Evolutionary conservation across 2,797 vertebrate species (phyloP), one percentile per base, ranked within the genome.

Genomic region (Orientallactaga sibirica): DNA sequence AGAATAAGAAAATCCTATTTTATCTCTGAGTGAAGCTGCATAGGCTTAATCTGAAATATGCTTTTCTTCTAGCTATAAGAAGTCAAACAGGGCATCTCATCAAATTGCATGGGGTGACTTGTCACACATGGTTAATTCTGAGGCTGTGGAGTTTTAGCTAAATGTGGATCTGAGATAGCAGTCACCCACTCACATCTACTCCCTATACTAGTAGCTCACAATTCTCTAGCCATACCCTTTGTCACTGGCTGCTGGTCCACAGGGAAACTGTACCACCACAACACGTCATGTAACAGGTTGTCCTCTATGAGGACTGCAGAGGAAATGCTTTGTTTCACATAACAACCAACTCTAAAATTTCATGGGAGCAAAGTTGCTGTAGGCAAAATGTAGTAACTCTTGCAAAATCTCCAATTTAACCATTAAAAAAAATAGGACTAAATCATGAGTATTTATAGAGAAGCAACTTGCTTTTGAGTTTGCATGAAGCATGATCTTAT

Each of bases 1-100:
- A 98, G 95, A 96, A 97, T 88, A 94, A 96, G 96, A 93, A 97
- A 98, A 98, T 97, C 95, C 97, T 85, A 80, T 95, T 98, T 98
- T 98, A 97, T 97, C 95, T 96, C 96, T 86, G 91, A 97, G 94
- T 0, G 75, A 93, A 97, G 96, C 97, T 97, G 95, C 91, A 97
- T 48, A 95, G 94, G 86, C 94, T 97, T 97, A 96, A 97, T 97
- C 97, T 86, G 77, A 97, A 97, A 96, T 90, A 93, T 93, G 73
- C 75, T 96, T 93, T 92, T 94, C 95, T 93, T 90, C 55, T 71
- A 81, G 88, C 90, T 96, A 95, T 58, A 94, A 97, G 97, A 97
- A 96, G 76, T 37, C 52, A 84, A 96, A 93, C 93, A 58, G 55
- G 96, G 94, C 74, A 94, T 91, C 94, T 68, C 81, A 96, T 94